These are phyloP conservation scores for Puffinus mauretanicus DNA, from an alignment of 2,113 vertebrate species.

Conservation along the genomic window DNA sequence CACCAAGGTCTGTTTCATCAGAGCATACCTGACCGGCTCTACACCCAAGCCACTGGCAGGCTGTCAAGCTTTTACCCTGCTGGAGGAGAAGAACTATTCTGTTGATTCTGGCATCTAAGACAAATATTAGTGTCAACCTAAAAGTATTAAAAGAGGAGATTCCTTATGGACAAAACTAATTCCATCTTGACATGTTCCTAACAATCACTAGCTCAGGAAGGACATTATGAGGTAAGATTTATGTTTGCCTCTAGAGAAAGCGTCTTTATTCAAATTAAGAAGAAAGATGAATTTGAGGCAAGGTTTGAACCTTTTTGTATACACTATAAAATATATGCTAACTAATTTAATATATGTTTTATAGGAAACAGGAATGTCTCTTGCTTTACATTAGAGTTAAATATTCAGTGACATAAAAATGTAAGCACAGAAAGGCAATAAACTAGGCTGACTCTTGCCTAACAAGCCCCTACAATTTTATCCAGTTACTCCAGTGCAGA, in stretches of 20 bases:
- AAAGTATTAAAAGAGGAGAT: slow-evolving; percentile 4
- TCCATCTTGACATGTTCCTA: background rate
- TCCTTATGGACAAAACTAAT: background rate
- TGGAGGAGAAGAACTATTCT: background rate
- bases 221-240: background rate
- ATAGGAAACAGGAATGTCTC: background rate
- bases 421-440: background rate
- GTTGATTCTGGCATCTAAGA: background rate
- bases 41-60: background rate
- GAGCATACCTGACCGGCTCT: background rate
- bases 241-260: background rate
- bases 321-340: background rate
- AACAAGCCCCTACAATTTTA: background rate
- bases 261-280: background rate
- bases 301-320: background rate
- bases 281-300: background rate
- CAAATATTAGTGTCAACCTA: background rate
- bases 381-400: background rate
- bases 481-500: background rate
- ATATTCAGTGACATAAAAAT: background rate
- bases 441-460: background rate
- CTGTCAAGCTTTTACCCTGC: background rate
- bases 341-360: background rate
- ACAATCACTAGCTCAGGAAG: background rate
- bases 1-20: background rate